These are phyloP conservation scores for Archivesica marissinica DNA, from an alignment of 1,140 invertebrate species.

Conservation along the genomic window DNA sequence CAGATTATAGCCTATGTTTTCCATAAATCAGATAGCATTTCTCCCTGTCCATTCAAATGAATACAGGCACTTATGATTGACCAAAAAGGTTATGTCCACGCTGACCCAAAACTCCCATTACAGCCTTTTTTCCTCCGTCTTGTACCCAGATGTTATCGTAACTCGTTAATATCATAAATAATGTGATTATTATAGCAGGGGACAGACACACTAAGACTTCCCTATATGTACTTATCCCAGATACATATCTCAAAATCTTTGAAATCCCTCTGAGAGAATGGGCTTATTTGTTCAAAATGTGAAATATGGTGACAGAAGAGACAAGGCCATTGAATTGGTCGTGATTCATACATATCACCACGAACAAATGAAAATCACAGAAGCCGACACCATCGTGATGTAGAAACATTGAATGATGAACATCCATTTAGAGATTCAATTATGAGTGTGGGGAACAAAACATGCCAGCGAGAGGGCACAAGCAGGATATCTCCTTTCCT, in stretches of 20 bases:
- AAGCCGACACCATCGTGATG: neutral
- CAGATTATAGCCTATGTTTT: constrained; percentile 16
- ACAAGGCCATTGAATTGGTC: neutral
- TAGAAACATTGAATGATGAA: too few species aligned
- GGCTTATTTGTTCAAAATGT: constrained; percentile 6
- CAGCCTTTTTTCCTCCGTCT: neutral
- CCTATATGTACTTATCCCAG: constrained; percentile 10
- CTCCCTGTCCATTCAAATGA: neutral
- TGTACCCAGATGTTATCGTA: constrained; percentile 9
- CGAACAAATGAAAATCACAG: neutral
- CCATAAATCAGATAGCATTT: constrained; percentile 29
- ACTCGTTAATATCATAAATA: constrained; percentile 32
- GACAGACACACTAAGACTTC: neutral
- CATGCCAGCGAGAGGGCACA: too few species aligned
- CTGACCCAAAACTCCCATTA: constrained; percentile 18
- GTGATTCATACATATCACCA: neutral
- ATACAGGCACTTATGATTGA: constrained; percentile 21
- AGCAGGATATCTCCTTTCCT: too few species aligned
- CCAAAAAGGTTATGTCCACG: constrained; percentile 43
- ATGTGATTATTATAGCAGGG: neutral
- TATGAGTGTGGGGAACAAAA: too few species aligned
- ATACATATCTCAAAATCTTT: neutral
- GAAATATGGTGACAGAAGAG: neutral
- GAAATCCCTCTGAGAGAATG: neutral
- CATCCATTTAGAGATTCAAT: too few species aligned